Base-by-base conservation (phyloP, 2,888 invertebrate species). In the Aromia moschata region DNA sequence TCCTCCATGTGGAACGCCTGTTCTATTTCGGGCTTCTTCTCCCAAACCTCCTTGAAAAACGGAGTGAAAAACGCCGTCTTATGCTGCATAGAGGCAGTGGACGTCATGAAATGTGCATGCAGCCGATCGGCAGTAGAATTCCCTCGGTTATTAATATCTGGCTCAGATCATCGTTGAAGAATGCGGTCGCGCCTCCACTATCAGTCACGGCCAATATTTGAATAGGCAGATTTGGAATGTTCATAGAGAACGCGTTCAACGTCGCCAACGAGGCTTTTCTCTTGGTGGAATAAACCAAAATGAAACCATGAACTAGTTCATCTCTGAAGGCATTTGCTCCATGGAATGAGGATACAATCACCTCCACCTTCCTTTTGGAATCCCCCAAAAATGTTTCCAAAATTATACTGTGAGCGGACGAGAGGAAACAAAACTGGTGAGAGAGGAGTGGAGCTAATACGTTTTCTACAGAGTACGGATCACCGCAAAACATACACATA, bases 401-500 rank as follows among this genome's bases (percentile, higher is more conserved):
- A 62, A 94, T 91, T 69, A 97, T 90, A 62, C 93, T 93, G 56
- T 93, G 87, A 74, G 94, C 93, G 0, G 92, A 92, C 43, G 92
- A 91, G 57, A 93, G 84, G 79, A 92, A 91, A 79, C 93, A 94
- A 64, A 93, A 91, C 68, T 93, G 92, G 77, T 96, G 94, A 72
- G 90, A 88, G 56, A 97, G 83, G 59, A 98, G 82, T 0, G 97
- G 96, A 11, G 90, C 90, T 55, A 98, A 83, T 54, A 96, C 93
- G 61, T 93, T 91, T 79, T 96, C 96, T 40, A 94, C 90, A 0
- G 93, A 91, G 78, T 90, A 96, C 1, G 94, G 93, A 81, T 98
- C 97, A 51, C 96, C 96, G 81, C 98, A 98, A 81, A 96, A 95
- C 89, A 96, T 91, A 80, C 96, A 96, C 86, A 98, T 92, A 79